Evolutionary conservation across 2,888 invertebrate species (phyloP).

Genomic region (Esperia sulphurella): DNA sequence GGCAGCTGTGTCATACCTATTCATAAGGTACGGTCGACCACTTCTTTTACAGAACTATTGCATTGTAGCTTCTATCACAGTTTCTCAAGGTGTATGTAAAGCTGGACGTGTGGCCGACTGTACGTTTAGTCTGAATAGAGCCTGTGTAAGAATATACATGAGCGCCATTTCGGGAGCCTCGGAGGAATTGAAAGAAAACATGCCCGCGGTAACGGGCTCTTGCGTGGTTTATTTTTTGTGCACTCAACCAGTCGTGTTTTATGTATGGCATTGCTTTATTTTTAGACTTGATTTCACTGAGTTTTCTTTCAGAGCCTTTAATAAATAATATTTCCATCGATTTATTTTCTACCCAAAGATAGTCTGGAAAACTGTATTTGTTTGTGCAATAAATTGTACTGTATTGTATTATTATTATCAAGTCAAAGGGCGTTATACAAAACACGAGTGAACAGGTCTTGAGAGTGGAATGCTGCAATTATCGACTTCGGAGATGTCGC

Average conservation of each 20-base stretch:
- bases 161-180: constrained; percentile 4
- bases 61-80: no score
- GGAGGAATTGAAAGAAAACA: constrained; percentile 10
- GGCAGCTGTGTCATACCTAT: not conserved
- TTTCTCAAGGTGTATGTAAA: not conserved
- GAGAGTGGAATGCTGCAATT: no score
- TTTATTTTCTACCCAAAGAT: not conserved
- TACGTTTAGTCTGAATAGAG: not conserved
- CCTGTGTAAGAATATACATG: not conserved
- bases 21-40: not conserved
- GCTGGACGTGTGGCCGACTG: not conserved
- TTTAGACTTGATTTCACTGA: not conserved
- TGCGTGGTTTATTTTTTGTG: not conserved
- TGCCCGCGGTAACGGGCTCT: not conserved
- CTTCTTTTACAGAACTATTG: not conserved
- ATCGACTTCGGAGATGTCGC: no score
- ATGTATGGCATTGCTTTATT: not conserved
- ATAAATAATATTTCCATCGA: not conserved
- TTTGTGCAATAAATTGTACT: no score
- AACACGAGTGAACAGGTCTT: no score
- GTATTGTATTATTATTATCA: no score
- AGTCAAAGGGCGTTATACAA: no score
- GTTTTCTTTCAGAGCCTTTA: no score
- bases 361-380: no score
- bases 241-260: not conserved